Evolutionary conservation across 1,140 invertebrate species (phyloP), one percentile per base, ranked within the genome.

Genomic region (Caerostris darwini): DNA sequence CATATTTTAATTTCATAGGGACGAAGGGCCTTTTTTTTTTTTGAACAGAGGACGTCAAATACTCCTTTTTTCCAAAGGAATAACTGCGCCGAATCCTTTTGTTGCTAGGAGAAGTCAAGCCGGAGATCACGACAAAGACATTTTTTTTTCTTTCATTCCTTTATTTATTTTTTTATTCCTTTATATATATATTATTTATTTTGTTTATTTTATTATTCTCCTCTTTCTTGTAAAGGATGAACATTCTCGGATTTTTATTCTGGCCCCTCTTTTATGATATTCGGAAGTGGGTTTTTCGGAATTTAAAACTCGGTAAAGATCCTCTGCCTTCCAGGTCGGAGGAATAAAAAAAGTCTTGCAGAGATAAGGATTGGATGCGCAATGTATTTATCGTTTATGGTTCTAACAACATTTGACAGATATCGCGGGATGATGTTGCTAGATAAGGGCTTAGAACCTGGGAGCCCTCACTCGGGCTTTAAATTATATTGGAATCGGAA

Each of bases 1-100:
- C 71, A 77, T 77, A 77, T 77, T 77, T 77, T 77, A 77, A 77
- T 77, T 77, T 77, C 71, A 77, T 77, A 53, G 71, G 67, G 71
- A 10, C 53, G 71, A 50, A 77, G 34, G 34, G 3, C 71, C 71
- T 50, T 77, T 53, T 50, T 77, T 34, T 34, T 34, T 34, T 34
- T 34, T 34, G 34, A 34, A 2, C 34, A 53, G 71, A 34, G 71
- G 50, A 77, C 71, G 34, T 77, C 71, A 77, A 50, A 77, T 77
- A 19, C 50, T 34, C 17, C n/a, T n/a, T 0, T 34, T 34, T 34
- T 64, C 61, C 34, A 14, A 8, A 34, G 34, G 71, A 77, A 77
- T 50, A 50, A 77, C 50, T 34, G 50, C 34, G 34, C 71, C 71
- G 19, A 53, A 77, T 12, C 34, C 71, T 50, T 77, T 77, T 67